These are phyloP conservation scores for Pleuronectes platessa DNA, from an alignment of 2,113 vertebrate genomes.

Conservation along the genomic window DNA sequence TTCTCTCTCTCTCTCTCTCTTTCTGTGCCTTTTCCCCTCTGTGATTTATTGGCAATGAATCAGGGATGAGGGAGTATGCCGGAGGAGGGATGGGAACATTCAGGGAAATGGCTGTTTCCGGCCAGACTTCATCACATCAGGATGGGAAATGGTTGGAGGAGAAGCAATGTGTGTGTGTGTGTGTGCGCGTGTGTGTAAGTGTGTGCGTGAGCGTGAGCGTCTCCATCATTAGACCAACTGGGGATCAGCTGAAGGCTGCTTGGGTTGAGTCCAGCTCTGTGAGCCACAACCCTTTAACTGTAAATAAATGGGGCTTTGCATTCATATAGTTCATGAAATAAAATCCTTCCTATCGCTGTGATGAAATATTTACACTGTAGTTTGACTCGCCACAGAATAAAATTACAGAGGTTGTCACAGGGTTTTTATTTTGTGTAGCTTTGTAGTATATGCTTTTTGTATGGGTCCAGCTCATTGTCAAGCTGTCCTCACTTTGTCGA, in stretches of 20 bases:
- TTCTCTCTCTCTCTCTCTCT: slow-evolving; percentile 23
- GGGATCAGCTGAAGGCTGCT: slow-evolving; percentile 34
- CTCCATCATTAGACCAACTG: slow-evolving; percentile 45
- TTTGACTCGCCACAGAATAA: neutral
- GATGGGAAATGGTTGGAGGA: slow-evolving; percentile 70
- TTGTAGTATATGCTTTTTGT: slow-evolving; percentile 8
- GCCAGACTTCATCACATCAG: slow-evolving; percentile 77
- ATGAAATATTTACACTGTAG: slow-evolving; percentile 21
- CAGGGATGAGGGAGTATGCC: slow-evolving; percentile 68
- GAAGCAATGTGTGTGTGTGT: slow-evolving; percentile 10
- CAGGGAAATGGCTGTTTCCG: slow-evolving; percentile 79
- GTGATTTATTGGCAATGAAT: slow-evolving; percentile 80
- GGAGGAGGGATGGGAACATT: slow-evolving; percentile 65
- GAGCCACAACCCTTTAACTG: slow-evolving; percentile 43
- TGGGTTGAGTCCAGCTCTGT: slow-evolving; percentile 25
- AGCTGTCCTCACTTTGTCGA: neutral
- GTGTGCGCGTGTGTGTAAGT: slow-evolving; percentile 15
- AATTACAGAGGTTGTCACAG: neutral
- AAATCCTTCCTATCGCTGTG: neutral
- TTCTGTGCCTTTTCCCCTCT: slow-evolving; percentile 44
- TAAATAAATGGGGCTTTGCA: slow-evolving; percentile 28
- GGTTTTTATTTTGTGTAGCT: slow-evolving; percentile 11
- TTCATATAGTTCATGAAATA: neutral
- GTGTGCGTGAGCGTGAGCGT: slow-evolving; percentile 14
- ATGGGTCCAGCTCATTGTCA: neutral